Percentiles rank a stretch among this genome's conserved stretches.
phyloP scores from a whole-genome alignment of 2,113 vertebrate genomes.

The Sinocyclocheilus grahami region DNA sequence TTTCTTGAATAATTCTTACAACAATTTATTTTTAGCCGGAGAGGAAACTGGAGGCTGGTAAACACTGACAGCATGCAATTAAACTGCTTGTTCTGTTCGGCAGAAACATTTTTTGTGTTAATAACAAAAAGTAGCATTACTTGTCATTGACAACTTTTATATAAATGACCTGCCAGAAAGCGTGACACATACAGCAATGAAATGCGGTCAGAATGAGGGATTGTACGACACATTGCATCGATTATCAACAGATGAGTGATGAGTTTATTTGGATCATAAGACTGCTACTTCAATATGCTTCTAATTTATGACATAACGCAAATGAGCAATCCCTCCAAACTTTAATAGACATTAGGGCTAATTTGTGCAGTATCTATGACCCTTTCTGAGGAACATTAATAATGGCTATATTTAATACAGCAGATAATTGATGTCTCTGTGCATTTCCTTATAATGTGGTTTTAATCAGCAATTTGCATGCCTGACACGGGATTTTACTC shows the following conservation, averaged over 20 bases:
- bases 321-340: conserved; percentile 13
- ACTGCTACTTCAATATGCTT: not conserved
- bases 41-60: conserved; percentile 27
- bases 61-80: conserved; percentile 39
- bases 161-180: conserved; percentile 20
- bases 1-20: conserved; percentile 21
- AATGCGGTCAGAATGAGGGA: not conserved
- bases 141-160: not conserved
- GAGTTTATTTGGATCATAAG: conserved; percentile 7
- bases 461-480: conserved; percentile 17
- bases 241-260: conserved; percentile 19
- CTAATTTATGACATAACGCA: conserved; percentile 2
- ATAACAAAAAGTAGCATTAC: conserved; percentile 27
- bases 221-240: not conserved
- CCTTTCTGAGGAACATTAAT: conserved; percentile 19
- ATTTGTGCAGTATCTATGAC: conserved; percentile 15
- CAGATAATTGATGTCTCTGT: not conserved
- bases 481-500: not conserved
- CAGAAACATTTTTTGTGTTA: conserved; percentile 8
- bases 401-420: conserved; percentile 6
- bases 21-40: not conserved
- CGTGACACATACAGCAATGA: conserved; percentile 7
- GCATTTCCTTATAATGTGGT: not conserved
- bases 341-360: conserved; percentile 9
- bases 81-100: conserved; percentile 26